These are phyloP conservation scores for Allophyes oxyacanthae DNA, from an alignment of 2,888 invertebrate species.

Conservation along the genomic window DNA sequence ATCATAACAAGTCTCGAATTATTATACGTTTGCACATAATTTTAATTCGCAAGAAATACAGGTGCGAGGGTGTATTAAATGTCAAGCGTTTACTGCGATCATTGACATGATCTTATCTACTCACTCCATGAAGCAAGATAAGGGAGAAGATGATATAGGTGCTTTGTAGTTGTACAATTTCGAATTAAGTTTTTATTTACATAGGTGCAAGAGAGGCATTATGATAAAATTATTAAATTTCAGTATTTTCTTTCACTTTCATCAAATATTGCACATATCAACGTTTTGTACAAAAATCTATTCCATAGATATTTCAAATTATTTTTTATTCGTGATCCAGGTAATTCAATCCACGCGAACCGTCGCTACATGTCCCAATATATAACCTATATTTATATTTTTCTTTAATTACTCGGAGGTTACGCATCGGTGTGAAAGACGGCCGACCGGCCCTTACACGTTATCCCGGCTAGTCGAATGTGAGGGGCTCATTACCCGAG, in stretches of 20 bases:
- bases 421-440: conserved; percentile 58
- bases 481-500: conserved; percentile 67
- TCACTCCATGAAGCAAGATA: conserved; percentile 12
- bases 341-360: too few species aligned
- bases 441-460: conserved; percentile 58
- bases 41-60: conserved; percentile 29
- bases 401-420: conserved; percentile 6
- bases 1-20: conserved; percentile 16
- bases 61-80: conserved; percentile 45
- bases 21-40: conserved; percentile 8
- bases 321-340: too few species aligned
- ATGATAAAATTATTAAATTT: too few species aligned
- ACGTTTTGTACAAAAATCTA: too few species aligned
- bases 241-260: too few species aligned
- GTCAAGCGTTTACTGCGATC: conserved; percentile 38
- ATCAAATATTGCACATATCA: too few species aligned
- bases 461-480: conserved; percentile 64
- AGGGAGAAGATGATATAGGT: not conserved
- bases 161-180: too few species aligned
- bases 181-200: too few species aligned
- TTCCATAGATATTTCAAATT: too few species aligned
- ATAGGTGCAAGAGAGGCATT: too few species aligned
- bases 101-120: conserved; percentile 34
- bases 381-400: not conserved
- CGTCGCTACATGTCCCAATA: not conserved